Evolutionary conservation across 2,113 vertebrate species (phyloP).

Genomic region (Seriola dumerili): DNA sequence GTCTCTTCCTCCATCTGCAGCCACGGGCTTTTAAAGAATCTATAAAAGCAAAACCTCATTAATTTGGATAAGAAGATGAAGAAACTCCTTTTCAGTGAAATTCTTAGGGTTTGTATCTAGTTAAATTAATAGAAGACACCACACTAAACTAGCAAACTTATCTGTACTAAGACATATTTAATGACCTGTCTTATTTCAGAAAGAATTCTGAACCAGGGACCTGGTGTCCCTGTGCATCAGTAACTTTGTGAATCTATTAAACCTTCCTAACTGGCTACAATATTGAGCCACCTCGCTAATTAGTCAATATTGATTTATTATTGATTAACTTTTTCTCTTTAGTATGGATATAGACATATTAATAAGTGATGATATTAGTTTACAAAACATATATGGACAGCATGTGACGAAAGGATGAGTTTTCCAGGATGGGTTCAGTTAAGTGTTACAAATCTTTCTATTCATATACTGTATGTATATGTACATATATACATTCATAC

Average conservation of each 20-base stretch:
- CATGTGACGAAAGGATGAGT: no score
- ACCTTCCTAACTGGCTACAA: not conserved
- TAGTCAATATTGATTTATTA: constrained; percentile 1
- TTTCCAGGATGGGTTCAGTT: no score
- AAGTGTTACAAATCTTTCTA: no score
- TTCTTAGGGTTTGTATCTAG: not conserved
- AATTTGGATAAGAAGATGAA: constrained; percentile 56
- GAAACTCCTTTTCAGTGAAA: constrained; percentile 1
- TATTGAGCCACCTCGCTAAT: not conserved
- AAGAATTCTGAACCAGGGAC: not conserved
- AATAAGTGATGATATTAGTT: no score
- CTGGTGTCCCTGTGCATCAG: not conserved
- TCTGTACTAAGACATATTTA: not conserved
- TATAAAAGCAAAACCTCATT: constrained; percentile 53
- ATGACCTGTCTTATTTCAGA: not conserved
- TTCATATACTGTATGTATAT: no score
- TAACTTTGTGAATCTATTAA: constrained; percentile 10
- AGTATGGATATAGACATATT: no score
- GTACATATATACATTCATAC: no score
- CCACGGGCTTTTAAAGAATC: constrained; percentile 48
- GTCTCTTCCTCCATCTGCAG: constrained; percentile 30
- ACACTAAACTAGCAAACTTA: not conserved
- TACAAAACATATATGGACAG: no score
- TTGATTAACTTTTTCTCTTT: not conserved
- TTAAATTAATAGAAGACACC: constrained; percentile 9